Evolutionary conservation across 1,140 invertebrate genomes (phyloP).

Genomic region (Metopolophium dirhodum): DNA sequence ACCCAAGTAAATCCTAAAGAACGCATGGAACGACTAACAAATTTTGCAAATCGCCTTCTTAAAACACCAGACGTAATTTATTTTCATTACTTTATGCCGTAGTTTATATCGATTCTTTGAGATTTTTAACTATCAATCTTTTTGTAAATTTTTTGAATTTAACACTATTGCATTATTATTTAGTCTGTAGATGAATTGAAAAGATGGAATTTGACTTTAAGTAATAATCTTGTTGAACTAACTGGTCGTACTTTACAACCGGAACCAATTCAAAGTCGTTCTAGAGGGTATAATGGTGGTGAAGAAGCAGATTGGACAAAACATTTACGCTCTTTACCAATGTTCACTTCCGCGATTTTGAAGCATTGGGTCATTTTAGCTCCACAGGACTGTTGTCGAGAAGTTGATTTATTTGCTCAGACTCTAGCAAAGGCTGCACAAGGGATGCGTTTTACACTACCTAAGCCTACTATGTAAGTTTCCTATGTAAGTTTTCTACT

Average conservation of each 20-base stretch:
- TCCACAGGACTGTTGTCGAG: background rate
- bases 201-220: slow-evolving; percentile 80
- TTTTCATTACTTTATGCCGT: background rate
- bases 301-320: slow-evolving; percentile 73
- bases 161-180: slow-evolving; percentile 60
- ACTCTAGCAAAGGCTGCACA: background rate
- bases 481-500: no score
- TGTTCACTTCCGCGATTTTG: slow-evolving; percentile 28
- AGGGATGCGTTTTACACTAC: slow-evolving; percentile 56
- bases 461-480: slow-evolving; percentile 41
- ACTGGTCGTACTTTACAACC: slow-evolving; percentile 71
- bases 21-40: slow-evolving; percentile 66
- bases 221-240: slow-evolving; percentile 68
- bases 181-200: slow-evolving; percentile 58
- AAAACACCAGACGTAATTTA: slow-evolving; percentile 63
- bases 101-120: background rate
- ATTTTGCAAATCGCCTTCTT: slow-evolving; percentile 63
- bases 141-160: background rate
- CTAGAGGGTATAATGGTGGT: slow-evolving; percentile 63
- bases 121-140: no score
- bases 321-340: background rate
- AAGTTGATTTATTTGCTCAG: slow-evolving; percentile 28
- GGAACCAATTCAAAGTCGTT: slow-evolving; percentile 73
- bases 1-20: slow-evolving; percentile 71
- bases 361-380: slow-evolving; percentile 55